Base-by-base conservation (phyloP, 2,113 vertebrate genomes). In the Platichthys stellatus region DNA sequence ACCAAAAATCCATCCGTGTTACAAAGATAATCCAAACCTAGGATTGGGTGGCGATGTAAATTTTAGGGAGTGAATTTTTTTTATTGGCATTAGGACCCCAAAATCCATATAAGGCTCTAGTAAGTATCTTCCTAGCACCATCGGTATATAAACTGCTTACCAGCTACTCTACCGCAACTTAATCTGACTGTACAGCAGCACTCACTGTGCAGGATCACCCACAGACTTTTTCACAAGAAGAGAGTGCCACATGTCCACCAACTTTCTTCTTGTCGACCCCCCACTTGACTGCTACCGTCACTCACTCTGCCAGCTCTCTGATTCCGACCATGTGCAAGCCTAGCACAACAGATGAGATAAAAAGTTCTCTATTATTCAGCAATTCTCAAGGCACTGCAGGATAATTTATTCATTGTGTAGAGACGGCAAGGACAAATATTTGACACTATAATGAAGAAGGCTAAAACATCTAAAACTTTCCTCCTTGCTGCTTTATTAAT, bases 341-440 rank as follows among this genome's bases (percentile, higher is more conserved):
- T 56, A 17, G 28, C 85, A 82, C 74, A 80, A 81, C 76, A 83
- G 76, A 86, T 75, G 63, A 88, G 71, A 80, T 60, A 24, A 57
- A 58, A 58, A 60, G 26, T 31, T 51, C 7, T 43, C 51, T 65
- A 75, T 86, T 76, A 71, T 81, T 89, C 72, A 76, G 58, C 62
- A 69, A 64, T 40, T 86, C 49, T 53, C 43, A 54, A 71, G 59
- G 64, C 63, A 17, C 69, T 31, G 49, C 18, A 10, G 65, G 43
- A 73, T 74, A 61, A 87, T 86, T 63, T 82, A 80, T 85, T 78
- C 76, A 69, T 14, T 54, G 67, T 35, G 43, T 80, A 65, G 63
- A 56, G 7, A 74, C 47, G 21, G 59, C 75, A 91, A 85, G 87
- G 82, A 82, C 82, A 90, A 86, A 81, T 84, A 89, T 88, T 87